Conservation (phyloP, 2,888 invertebrate species). For the Callyntrura guangdongensis region DNA sequence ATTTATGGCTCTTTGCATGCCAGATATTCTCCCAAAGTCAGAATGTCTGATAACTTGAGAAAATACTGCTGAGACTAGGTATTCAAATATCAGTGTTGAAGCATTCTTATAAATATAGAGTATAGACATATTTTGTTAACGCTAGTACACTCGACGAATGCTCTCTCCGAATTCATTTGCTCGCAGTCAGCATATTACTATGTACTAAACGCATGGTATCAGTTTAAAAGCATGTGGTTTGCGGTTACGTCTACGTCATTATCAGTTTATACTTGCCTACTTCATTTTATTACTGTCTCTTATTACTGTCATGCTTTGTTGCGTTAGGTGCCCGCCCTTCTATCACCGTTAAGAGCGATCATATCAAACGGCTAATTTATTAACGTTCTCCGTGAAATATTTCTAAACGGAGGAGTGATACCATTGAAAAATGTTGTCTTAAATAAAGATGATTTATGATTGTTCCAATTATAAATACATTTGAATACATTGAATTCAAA, state of each 20-base stretch:
- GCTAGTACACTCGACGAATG: too few relatives aligned
- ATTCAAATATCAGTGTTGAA: too few relatives aligned
- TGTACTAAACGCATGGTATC: background rate
- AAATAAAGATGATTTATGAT: slow-evolving; percentile 38
- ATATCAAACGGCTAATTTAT: slow-evolving; percentile 61
- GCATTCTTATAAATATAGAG: too few relatives aligned
- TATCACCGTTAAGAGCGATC: background rate
- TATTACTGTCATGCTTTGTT: slow-evolving; percentile 46
- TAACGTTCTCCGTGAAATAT: slow-evolving; percentile 39
- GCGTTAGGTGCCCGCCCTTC: slow-evolving; percentile 44
- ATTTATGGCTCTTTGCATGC: too few relatives aligned
- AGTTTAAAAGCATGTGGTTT: slow-evolving; percentile 42
- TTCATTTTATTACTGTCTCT: background rate
- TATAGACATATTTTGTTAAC: too few relatives aligned
- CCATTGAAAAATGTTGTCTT: background rate
- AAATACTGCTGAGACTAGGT: too few relatives aligned
- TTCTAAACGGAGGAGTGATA: slow-evolving; percentile 32
- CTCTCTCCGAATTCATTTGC: too few relatives aligned
- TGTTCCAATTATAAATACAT: background rate
- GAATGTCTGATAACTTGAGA: too few relatives aligned
- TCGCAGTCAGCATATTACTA: too few relatives aligned
- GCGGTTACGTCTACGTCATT: slow-evolving; percentile 25
- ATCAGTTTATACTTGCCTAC: slow-evolving; percentile 17
- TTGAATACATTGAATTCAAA: background rate
- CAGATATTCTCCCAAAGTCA: too few relatives aligned